These are phyloP conservation scores for Mesembrinibis cayennensis DNA, from an alignment of 2,113 vertebrate species.

Conservation along the genomic window DNA sequence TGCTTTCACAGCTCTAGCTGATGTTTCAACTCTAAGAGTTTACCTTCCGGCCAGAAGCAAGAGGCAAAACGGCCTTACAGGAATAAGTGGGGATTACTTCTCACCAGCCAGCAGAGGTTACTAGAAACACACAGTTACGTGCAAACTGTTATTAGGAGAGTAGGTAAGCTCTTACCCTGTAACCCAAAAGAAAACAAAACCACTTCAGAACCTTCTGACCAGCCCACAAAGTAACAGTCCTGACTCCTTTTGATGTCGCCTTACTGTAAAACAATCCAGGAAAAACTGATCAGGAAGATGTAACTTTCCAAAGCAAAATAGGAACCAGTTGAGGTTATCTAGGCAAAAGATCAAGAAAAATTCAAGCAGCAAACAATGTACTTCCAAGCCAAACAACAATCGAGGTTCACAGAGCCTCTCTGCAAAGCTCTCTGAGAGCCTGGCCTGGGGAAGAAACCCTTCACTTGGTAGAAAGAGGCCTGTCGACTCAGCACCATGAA, in stretches of 20 bases:
- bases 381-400: constrained; percentile 54
- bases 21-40: not conserved
- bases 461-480: constrained; percentile 57
- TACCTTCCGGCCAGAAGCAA: not conserved
- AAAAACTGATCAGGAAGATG: not conserved
- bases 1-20: not conserved
- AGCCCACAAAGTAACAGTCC: not conserved
- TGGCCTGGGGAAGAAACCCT: constrained; percentile 32
- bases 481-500: constrained; percentile 76
- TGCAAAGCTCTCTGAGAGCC: constrained; percentile 63
- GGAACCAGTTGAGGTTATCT: constrained; percentile 46
- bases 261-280: not conserved
- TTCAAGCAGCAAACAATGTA: constrained; percentile 44
- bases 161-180: not conserved
- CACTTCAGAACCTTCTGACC: not conserved
- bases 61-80: not conserved
- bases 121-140: not conserved
- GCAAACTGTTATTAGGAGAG: not conserved
- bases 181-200: not conserved
- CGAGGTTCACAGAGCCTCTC: constrained; percentile 35
- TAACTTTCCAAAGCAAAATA: constrained; percentile 35
- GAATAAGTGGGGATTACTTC: not conserved
- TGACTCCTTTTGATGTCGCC: not conserved
- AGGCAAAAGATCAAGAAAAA: constrained; percentile 70
- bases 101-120: constrained; percentile 36